Evolutionary conservation across 1,140 invertebrate species (phyloP).

Genomic region (Ctenoplectra terminalis): DNA sequence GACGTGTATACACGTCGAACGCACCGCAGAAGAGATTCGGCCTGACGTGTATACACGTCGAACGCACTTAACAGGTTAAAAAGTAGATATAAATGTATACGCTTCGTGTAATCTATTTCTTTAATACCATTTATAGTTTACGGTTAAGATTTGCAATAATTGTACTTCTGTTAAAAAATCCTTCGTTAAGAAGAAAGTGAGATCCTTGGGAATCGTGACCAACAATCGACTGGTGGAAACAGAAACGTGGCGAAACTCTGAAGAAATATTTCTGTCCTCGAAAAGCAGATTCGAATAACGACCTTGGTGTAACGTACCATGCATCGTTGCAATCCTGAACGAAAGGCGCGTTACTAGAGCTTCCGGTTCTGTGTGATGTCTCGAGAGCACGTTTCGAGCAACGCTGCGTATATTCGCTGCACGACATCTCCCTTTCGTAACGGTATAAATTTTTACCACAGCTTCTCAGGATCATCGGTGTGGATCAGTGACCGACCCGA

Average conservation of each 20-base stretch:
- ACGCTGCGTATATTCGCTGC: constrained; percentile 44
- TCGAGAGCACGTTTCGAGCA: constrained; percentile 41
- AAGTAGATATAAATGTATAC: too few species aligned
- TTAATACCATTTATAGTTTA: too few species aligned
- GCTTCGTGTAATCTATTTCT: too few species aligned
- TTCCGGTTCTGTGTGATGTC: constrained; percentile 41
- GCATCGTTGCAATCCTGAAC: constrained; percentile 17
- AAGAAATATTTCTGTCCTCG: neutral
- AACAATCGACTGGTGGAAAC: too few species aligned
- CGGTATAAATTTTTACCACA: constrained; percentile 61
- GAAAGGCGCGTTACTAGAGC: constrained; percentile 40
- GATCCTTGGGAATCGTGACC: too few species aligned
- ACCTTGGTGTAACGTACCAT: constrained; percentile 12
- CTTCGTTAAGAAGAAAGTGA: too few species aligned
- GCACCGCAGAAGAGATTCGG: too few species aligned
- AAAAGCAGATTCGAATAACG: neutral
- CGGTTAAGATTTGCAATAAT: too few species aligned
- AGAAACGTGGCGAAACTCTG: neutral
- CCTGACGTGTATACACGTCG: too few species aligned
- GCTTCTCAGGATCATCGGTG: constrained; percentile 52
- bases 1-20: too few species aligned
- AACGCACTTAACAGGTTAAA: too few species aligned
- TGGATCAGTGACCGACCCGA: constrained; percentile 63
- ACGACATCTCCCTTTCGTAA: constrained; percentile 58
- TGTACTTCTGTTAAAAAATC: too few species aligned